These are phyloP conservation scores for Varanus salvator DNA, from an alignment of 2,113 vertebrate genomes.

Conservation along the genomic window DNA sequence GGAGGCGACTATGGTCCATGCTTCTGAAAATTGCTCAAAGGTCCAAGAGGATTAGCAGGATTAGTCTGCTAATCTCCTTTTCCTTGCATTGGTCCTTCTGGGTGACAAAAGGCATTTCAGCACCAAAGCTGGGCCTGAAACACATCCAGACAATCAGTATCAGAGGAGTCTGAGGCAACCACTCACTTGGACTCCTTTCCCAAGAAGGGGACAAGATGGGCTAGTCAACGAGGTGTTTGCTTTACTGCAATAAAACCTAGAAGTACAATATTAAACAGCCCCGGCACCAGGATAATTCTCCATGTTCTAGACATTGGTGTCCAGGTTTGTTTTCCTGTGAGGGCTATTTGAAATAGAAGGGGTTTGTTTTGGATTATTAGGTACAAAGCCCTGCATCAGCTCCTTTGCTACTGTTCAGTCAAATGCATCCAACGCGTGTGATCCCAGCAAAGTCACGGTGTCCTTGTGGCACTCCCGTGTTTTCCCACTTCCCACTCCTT, in stretches of 20 bases:
- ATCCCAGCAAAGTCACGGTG: too few relatives aligned
- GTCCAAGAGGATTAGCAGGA: neutral
- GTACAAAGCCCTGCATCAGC: too few relatives aligned
- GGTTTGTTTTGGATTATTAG: too few relatives aligned
- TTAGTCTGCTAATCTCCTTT: neutral
- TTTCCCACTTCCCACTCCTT: too few relatives aligned
- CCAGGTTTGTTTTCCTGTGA: too few relatives aligned
- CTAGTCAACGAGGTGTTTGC: neutral
- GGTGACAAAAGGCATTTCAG: too few relatives aligned
- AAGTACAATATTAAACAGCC: neutral
- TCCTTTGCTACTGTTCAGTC: too few relatives aligned
- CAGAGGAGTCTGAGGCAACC: neutral
- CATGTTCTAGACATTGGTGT: neutral
- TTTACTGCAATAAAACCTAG: neutral
- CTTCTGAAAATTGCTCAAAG: neutral
- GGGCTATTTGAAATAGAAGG: too few relatives aligned
- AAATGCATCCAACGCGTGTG: too few relatives aligned
- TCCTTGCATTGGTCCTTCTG: neutral
- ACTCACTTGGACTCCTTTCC: neutral
- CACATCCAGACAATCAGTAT: neutral
- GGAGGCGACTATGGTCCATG: neutral
- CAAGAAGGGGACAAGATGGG: neutral
- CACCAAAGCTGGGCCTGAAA: too few relatives aligned
- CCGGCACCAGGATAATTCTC: neutral
- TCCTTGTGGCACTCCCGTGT: too few relatives aligned